phyloP scores from a whole-genome alignment of 37 sponge, comb jelly and placozoan genomes.

The Amphimedon queenslandica region DNA sequence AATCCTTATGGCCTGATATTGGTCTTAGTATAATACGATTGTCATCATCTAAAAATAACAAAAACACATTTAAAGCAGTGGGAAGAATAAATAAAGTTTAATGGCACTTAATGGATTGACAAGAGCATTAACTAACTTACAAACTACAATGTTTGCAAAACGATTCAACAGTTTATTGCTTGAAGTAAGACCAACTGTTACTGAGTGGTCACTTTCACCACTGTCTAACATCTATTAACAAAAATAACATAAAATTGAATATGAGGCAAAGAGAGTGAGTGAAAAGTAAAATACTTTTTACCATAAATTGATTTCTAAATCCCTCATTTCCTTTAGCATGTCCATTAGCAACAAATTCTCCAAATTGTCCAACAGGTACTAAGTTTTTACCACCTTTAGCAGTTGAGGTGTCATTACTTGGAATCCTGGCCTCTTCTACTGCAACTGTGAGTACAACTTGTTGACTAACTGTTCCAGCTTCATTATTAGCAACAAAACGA shows the following conservation, averaged over 20 bases:
- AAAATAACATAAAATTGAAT: no score
- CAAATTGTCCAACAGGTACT: conserved; percentile 18
- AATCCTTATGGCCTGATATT: no score
- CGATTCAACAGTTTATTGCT: conserved; percentile 28
- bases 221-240: no score
- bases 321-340: conserved; percentile 32
- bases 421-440: neutral
- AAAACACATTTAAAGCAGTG: no score
- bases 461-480: conserved; percentile 6
- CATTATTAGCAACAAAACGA: conserved; percentile 29
- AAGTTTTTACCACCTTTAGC: neutral
- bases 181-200: no score
- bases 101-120: no score
- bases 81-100: no score
- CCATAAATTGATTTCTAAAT: conserved; percentile 24
- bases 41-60: no score
- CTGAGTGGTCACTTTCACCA: no score
- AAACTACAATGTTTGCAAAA: conserved; percentile 35
- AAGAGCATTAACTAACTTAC: no score
- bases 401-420: neutral
- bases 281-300: neutral
- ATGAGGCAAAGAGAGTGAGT: no score
- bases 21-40: no score
- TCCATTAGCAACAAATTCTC: conserved; percentile 15
- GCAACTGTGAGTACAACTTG: neutral